Evolutionary conservation across 2,113 vertebrate species (phyloP), one percentile per base, ranked within the genome.

Genomic region (Manacus vitellinus): DNA sequence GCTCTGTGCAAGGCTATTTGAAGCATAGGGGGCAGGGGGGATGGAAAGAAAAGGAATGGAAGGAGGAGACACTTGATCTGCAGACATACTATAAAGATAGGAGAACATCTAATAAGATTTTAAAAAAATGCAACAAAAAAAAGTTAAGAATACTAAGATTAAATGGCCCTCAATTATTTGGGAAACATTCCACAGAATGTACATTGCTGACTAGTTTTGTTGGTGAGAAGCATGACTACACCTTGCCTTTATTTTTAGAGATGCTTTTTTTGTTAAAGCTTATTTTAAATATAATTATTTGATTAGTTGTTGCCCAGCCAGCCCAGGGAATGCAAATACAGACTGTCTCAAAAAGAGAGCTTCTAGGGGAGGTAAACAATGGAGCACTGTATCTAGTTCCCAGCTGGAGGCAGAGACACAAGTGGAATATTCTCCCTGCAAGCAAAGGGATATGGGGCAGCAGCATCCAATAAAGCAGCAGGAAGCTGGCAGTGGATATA

Each of bases 401-500:
- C 75, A 90, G 90, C 75, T 35, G 86, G 17, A 92, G 51, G 47
- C 39, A 92, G 81, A 46, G 33, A 73, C 41, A 68, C 59, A 85
- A 89, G 46, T 3, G 13, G 59, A 92, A 93, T 74, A 90, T 83
- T 94, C 92, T 92, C 35, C 51, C 85, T 5, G 1, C 61, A 79
- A 90, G 67, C 43, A 73, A 88, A 85, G 44, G 74, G 58, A 66
- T 85, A n/a, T 1, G 0, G 54, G 54, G 82, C 75, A 93, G 82
- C 77, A 92, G 81, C 62, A 73, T 88, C 78, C 93, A 95, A 82
- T 81, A 95, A 82, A 93, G 81, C 85, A 82, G 82, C 75, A 89
- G 92, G 74, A 95, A 94, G 78, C 82, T 97, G 94, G 92, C 93
- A 94, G 55, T 31, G 82, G 67, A 80, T 93, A n/a, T 20, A 71